Conservation (phyloP, 1,140 invertebrate species). For the Drosophila setifemur region DNA sequence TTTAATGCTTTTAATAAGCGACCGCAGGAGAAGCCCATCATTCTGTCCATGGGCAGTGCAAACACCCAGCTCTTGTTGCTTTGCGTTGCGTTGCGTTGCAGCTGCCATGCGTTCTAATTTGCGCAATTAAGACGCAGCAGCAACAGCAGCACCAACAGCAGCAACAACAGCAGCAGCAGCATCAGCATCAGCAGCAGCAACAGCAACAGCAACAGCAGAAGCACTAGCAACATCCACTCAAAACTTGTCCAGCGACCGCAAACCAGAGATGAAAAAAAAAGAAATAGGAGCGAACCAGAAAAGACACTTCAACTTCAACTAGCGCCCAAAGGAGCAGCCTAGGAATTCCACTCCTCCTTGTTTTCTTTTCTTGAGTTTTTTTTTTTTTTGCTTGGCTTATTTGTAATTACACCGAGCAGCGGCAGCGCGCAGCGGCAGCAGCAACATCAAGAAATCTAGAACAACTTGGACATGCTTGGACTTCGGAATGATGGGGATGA, state of each 20-base stretch:
- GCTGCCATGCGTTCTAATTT: constrained; percentile 79
- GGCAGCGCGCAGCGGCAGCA: constrained; percentile 13
- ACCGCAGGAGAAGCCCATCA: constrained; percentile 61
- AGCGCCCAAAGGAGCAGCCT: constrained; percentile 77
- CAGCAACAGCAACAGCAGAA: constrained; percentile 15
- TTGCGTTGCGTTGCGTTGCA: constrained; percentile 60
- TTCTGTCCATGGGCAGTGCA: constrained; percentile 59
- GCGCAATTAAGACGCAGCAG: constrained; percentile 74
- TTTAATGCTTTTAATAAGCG: constrained; percentile 79
- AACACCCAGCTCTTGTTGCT: constrained; percentile 54
- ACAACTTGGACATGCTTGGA: constrained; percentile 76
- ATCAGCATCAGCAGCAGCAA: constrained; percentile 11
- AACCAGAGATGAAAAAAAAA: constrained; percentile 20
- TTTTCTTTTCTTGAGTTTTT: not conserved
- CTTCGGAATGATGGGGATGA: constrained; percentile 65
- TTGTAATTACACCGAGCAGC: constrained; percentile 68
- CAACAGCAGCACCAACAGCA: constrained; percentile 16
- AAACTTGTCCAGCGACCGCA: constrained; percentile 69
- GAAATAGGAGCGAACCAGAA: constrained; percentile 50
- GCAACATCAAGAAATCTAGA: constrained; percentile 60
- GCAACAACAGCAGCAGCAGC: too few relatives aligned
- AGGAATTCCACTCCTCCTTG: constrained; percentile 51
- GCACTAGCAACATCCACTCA: constrained; percentile 56
- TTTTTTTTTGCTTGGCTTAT: constrained; percentile 39
- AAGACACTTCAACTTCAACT: constrained; percentile 77